A percentile compares a stretch with the other conserved stretches of the same genome.
These are phyloP conservation scores for Malurus elegans DNA, from an alignment of 2,113 vertebrate genomes.

Conservation along the genomic window DNA sequence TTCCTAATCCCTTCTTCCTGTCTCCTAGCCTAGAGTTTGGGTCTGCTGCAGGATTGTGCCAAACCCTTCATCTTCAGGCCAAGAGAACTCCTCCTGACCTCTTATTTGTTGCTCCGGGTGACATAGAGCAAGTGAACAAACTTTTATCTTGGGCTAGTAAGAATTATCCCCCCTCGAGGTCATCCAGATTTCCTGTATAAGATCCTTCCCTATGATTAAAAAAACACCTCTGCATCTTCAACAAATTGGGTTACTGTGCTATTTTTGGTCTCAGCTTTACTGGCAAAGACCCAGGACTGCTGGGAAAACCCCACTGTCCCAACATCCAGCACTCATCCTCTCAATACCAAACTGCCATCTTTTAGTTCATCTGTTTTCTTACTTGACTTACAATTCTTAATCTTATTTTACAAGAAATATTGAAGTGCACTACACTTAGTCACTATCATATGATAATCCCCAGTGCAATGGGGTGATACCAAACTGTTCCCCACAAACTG, in stretches of 20 bases:
- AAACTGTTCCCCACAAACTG: not conserved
- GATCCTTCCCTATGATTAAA: not conserved
- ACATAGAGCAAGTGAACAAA: not conserved
- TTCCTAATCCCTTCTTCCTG: not conserved
- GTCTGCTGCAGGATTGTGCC: not conserved
- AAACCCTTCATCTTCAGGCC: not conserved
- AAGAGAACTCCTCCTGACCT: not conserved
- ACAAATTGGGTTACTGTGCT: not conserved
- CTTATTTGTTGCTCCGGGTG: not conserved
- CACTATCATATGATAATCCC: not conserved
- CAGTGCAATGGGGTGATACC: not conserved
- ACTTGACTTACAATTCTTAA: not conserved
- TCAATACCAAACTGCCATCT: not conserved
- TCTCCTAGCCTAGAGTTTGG: not conserved
- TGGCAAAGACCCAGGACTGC: not conserved
- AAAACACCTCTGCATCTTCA: not conserved
- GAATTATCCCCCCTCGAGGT: not conserved
- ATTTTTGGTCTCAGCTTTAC: not conserved
- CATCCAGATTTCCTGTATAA: not conserved
- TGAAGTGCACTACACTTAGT: not conserved
- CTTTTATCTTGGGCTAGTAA: not conserved
- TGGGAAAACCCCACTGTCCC: not conserved
- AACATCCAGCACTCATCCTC: not conserved
- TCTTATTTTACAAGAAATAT: not conserved
- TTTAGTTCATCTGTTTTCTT: not conserved